Evolutionary conservation across 2,797 vertebrate genomes (phyloP).

Genomic region (Enoplosus armatus): DNA sequence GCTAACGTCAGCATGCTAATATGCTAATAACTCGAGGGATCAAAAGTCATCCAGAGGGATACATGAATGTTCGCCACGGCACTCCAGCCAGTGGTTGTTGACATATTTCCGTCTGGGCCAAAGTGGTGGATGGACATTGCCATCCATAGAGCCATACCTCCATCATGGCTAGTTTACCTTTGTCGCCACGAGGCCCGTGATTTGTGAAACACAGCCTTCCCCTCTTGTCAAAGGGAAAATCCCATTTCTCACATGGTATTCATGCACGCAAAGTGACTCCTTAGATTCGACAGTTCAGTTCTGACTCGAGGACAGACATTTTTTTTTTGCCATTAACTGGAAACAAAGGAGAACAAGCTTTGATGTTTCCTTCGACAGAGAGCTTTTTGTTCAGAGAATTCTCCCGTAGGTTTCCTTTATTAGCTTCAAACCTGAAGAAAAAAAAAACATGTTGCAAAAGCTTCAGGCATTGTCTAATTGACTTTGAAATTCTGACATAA

Average conservation of each 20-base stretch:
- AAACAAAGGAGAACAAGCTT: conserved; percentile 9
- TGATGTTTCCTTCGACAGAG: not conserved
- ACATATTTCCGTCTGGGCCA: not conserved
- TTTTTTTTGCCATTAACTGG: not conserved
- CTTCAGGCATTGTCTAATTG: not conserved
- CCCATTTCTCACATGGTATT: not conserved
- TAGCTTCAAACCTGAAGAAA: not conserved
- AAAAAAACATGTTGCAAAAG: not conserved
- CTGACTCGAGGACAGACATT: conserved; percentile 21
- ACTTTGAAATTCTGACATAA: not conserved
- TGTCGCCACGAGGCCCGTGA: not conserved
- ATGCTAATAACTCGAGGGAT: not conserved
- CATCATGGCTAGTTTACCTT: not conserved
- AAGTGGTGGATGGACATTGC: not conserved
- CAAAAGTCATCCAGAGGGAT: not conserved
- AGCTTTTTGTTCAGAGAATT: conserved; percentile 5
- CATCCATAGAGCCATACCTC: not conserved
- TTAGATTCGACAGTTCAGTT: conserved; percentile 13
- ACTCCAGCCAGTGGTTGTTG: not conserved
- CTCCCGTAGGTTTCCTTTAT: not conserved
- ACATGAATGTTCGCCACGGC: not conserved
- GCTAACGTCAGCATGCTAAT: not conserved
- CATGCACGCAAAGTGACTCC: not conserved
- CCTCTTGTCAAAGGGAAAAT: conserved; percentile 11
- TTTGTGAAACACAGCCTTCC: conserved; percentile 22